phyloP scores from a whole-genome alignment of 2,797 vertebrate species.

The Notoglanidium macrostoma region DNA sequence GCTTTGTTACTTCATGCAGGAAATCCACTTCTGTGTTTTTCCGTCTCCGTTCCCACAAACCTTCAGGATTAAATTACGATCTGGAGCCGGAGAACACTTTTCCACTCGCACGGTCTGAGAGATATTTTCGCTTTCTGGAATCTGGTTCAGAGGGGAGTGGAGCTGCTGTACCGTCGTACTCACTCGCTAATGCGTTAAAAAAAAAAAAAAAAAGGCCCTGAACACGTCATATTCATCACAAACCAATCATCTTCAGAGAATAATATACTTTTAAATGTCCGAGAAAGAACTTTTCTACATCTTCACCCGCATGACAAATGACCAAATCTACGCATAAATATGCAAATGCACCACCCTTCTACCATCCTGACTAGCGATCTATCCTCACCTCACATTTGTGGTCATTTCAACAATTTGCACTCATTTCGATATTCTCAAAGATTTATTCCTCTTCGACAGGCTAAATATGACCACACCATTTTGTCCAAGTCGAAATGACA shows the following conservation, averaged over 20 bases:
- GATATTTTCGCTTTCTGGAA: constrained; percentile 5
- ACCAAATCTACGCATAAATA: not conserved
- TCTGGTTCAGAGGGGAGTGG: not conserved
- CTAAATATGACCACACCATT: not conserved
- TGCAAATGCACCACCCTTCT: not conserved
- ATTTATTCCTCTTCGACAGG: not conserved
- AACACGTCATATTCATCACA: not conserved
- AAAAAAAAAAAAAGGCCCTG: not conserved
- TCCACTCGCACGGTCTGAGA: constrained; percentile 15
- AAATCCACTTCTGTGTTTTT: constrained; percentile 48
- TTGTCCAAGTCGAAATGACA: not conserved
- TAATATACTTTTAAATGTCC: not conserved
- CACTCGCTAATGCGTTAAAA: not conserved
- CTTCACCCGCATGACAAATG: not conserved
- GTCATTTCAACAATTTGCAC: not conserved
- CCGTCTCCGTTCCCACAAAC: constrained; percentile 29
- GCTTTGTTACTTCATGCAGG: constrained; percentile 54
- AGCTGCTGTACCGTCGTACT: not conserved
- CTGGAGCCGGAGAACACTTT: constrained; percentile 38
- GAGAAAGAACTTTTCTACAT: not conserved
- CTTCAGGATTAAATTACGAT: constrained; percentile 46
- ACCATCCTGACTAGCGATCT: not conserved
- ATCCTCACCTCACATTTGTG: not conserved
- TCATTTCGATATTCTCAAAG: not conserved
- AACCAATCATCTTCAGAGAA: not conserved